A percentile compares a stretch with the other conserved stretches of the same genome.
phyloP scores from a whole-genome alignment of 2,797 vertebrate species.

The Tadarida brasiliensis region DNA sequence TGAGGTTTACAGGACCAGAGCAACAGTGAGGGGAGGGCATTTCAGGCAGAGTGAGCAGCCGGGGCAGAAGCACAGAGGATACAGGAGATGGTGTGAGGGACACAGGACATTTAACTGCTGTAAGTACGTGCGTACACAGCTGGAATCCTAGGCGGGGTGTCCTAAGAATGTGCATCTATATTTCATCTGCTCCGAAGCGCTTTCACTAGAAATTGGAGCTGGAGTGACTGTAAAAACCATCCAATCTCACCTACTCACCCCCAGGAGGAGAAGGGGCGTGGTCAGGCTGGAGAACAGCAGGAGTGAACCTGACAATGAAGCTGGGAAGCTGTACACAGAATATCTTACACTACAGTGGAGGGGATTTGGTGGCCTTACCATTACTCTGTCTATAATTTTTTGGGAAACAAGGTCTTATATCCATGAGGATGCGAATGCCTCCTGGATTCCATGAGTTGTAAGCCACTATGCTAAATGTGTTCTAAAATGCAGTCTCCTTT shows the following conservation, averaged over 20 bases:
- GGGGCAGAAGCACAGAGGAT: neutral
- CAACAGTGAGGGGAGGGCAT: accelerated
- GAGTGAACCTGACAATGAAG: neutral
- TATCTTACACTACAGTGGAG: neutral
- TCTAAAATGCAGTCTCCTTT: neutral
- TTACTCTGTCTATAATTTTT: neutral
- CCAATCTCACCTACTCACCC: neutral
- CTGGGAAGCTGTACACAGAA: neutral
- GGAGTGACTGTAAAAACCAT: neutral
- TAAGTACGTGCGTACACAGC: too few species aligned
- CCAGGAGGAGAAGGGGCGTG: neutral
- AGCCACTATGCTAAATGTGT: neutral
- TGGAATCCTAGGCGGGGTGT: neutral
- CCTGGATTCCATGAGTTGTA: neutral
- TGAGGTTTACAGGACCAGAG: neutral
- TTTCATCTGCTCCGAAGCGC: neutral
- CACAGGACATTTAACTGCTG: accelerated
- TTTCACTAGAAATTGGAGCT: neutral
- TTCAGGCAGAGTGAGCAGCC: neutral
- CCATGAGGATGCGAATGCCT: neutral
- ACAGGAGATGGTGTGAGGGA: accelerated
- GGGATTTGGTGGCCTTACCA: neutral
- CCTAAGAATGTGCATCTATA: neutral
- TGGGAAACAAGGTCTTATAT: neutral
- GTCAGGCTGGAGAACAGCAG: neutral